Evolutionary conservation across 2,888 invertebrate genomes (phyloP), one percentile per base, ranked within the genome.

Genomic region (Eupithecia subfuscata): DNA sequence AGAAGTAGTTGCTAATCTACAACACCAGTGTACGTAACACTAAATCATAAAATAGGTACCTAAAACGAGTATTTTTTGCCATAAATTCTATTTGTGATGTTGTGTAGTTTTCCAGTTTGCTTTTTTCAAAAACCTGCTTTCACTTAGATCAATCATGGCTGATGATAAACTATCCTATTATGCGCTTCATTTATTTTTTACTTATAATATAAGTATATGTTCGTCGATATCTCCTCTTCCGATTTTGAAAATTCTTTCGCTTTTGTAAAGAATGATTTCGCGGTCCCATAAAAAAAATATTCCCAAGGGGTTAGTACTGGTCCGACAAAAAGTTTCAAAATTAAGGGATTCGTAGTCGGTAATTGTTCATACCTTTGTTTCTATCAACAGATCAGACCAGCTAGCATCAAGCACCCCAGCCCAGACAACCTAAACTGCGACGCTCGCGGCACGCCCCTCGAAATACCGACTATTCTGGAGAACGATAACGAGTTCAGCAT

Each of bases 401-500:
- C 95, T 75, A 96, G 96, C 72, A 95, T 96, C 73, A 95, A 95
- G 79, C 96, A 96, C 80, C 84, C 86, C 2, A 92, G 95, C 82
- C 86, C 89, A 0, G 89, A 90, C 0, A 92, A 92, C 16, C 87
- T 90, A 0, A 95, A 96, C 83, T 96, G 96, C 84, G 88, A 83
- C 75, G 87, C 92, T 40, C 93, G 95, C 16, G 82, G 83, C 25
- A 95, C 95, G 16, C 97, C 98, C 0, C 94, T 98, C 85, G 96
- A 96, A 81, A 96, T 99, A 81, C 96, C 96, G 7, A 94, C 95
- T 69, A 95, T 92, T n/a, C 90, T 95, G 64, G 83, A 94, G 88
- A 84, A 91, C 78, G 84, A 88, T 79, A 89, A 96, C 84, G 82
- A 95, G 88, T 92, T 98, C 74, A 91, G 95, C 63, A 96, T 99